Evolutionary conservation across 2,888 invertebrate genomes (phyloP).

Genomic region (Scrobipalpa costella): DNA sequence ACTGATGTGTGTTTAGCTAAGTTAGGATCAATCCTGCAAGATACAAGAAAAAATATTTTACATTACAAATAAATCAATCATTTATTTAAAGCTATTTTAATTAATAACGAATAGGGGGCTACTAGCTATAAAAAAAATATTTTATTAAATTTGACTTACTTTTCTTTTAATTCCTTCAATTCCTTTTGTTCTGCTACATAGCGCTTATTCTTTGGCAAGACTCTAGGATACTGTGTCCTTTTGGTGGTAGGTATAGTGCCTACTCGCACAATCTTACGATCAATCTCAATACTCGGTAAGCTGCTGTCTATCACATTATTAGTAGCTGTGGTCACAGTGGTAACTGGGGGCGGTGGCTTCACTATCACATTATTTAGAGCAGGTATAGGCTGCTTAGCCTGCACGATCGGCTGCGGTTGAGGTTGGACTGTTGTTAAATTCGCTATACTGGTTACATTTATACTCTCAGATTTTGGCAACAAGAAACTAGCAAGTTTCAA

Average conservation of each 20-base stretch:
- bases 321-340: conserved; percentile 40
- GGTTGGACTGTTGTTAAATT: conserved; percentile 31
- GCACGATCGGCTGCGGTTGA: conserved; percentile 15
- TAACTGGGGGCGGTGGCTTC: conserved; percentile 49
- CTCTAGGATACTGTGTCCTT: conserved; percentile 51
- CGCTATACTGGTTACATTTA: conserved; percentile 31
- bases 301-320: conserved; percentile 42
- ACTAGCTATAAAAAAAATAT: neutral
- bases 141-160: neutral
- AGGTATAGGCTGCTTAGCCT: conserved; percentile 43
- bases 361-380: conserved; percentile 50
- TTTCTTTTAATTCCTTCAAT: conserved; percentile 65
- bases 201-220: conserved; percentile 67
- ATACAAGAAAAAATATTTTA: conserved; percentile 28
- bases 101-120: too few relatives aligned
- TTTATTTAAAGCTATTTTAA: too few relatives aligned
- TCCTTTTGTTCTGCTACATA: conserved; percentile 34
- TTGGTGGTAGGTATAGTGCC: conserved; percentile 56
- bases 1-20: conserved; percentile 64
- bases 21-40: conserved; percentile 47
- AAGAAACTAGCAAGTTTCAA: conserved; percentile 70
- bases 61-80: too few relatives aligned
- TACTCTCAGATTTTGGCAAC: conserved; percentile 59
- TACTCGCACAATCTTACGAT: conserved; percentile 68
- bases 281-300: conserved; percentile 61